phyloP scores from a whole-genome alignment of 92 coral and sea anemone genomes.

The Meandrina meandrites region DNA sequence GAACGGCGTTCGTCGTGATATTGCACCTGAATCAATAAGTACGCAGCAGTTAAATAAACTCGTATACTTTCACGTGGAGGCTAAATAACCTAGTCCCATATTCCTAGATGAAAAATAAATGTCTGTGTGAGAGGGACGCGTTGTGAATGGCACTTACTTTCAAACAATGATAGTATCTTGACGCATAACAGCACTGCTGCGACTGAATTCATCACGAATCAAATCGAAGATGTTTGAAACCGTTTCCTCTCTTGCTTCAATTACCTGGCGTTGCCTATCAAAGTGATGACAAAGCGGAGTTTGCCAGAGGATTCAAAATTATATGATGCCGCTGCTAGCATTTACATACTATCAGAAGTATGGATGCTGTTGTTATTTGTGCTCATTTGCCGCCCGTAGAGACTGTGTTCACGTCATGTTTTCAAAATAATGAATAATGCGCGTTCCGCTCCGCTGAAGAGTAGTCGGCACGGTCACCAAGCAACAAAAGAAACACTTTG shows the following conservation, averaged over 20 bases:
- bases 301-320: background rate
- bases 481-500: background rate
- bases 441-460: background rate
- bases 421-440: background rate
- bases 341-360: background rate
- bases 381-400: background rate
- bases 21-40: slow-evolving; percentile 18
- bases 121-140: background rate
- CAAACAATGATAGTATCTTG: slow-evolving; percentile 1
- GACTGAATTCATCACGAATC: background rate
- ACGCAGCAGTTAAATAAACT: too few species aligned
- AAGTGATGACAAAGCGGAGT: background rate
- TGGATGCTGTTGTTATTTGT: background rate
- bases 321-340: background rate
- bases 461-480: background rate
- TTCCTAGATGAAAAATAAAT: background rate
- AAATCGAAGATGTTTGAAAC: background rate
- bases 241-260: background rate
- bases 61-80: background rate
- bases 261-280: background rate
- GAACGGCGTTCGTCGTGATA: background rate
- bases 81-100: background rate
- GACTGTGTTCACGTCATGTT: background rate
- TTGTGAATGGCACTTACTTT: background rate
- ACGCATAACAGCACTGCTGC: background rate